These are phyloP conservation scores for Brachionus plicatilis DNA, from an alignment of 1,140 invertebrate genomes.

Conservation along the genomic window DNA sequence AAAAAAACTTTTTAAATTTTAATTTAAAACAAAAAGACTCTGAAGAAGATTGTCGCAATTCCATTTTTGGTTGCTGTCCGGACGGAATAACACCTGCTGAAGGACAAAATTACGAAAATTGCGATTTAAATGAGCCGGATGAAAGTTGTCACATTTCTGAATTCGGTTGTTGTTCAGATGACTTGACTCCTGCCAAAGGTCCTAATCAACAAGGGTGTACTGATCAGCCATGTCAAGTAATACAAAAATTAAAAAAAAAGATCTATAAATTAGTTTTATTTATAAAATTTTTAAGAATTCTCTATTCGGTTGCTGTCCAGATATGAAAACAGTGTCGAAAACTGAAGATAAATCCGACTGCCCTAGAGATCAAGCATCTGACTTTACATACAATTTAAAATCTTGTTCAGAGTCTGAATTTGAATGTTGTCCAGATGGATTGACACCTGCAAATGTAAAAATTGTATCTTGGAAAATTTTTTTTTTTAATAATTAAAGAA, in stretches of 20 bases:
- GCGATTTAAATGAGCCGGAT: constrained; percentile 50
- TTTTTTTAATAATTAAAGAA: background rate
- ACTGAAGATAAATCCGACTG: constrained; percentile 76
- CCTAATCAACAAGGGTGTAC: constrained; percentile 34
- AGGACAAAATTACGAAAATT: constrained; percentile 61
- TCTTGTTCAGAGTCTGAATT: constrained; percentile 41
- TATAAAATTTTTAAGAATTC: constrained; percentile 60
- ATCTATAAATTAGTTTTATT: constrained; percentile 56
- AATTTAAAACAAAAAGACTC: constrained; percentile 44
- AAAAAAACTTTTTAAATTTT: background rate
- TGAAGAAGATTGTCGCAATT: constrained; percentile 64
- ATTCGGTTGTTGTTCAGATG: constrained; percentile 80
- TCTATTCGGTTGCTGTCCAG: constrained; percentile 85
- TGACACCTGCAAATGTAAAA: constrained; percentile 45
- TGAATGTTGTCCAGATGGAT: constrained; percentile 48
- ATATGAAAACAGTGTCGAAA: constrained; percentile 73
- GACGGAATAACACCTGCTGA: constrained; percentile 69
- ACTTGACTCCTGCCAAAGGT: constrained; percentile 62
- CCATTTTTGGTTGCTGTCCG: constrained; percentile 74
- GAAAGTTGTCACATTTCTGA: constrained; percentile 67
- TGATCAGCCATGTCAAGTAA: constrained; percentile 20
- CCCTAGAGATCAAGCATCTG: constrained; percentile 45
- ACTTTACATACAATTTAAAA: constrained; percentile 49
- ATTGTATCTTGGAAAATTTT: background rate
- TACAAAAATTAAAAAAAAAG: background rate